A percentile compares a stretch with the other conserved stretches of the same genome.
Evolutionary conservation across 2,888 invertebrate genomes (phyloP).

Genomic region (Napeogenes inachia): DNA sequence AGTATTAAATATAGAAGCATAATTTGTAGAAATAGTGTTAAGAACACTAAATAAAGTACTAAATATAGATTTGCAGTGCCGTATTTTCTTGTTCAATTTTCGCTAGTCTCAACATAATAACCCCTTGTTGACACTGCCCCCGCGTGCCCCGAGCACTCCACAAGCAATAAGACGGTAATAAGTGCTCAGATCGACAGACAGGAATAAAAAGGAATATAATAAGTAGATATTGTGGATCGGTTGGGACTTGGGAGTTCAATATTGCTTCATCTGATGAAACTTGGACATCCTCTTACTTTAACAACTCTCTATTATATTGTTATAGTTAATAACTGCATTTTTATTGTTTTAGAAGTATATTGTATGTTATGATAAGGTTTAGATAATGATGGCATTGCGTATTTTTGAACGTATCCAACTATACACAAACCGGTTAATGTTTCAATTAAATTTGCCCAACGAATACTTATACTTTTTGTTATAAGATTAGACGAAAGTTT

Average conservation of each 20-base stretch:
- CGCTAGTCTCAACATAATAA: conserved; percentile 73
- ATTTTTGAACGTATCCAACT: no score
- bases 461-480: no score
- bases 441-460: no score
- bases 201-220: conserved; percentile 68
- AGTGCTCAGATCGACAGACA: conserved; percentile 71
- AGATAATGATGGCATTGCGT: no score
- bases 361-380: no score
- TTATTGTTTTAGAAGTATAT: not conserved
- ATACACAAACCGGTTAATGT: no score
- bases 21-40: no score
- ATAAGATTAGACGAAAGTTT: no score
- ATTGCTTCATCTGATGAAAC: conserved; percentile 56
- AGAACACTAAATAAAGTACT: no score
- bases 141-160: conserved; percentile 62
- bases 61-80: conserved; percentile 39
- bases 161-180: conserved; percentile 76
- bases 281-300: conserved; percentile 40
- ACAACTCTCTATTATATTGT: conserved; percentile 32
- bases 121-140: conserved; percentile 68
- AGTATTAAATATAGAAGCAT: not conserved
- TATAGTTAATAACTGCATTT: conserved; percentile 1
- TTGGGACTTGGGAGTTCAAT: conserved; percentile 57
- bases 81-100: conserved; percentile 68
- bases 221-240: conserved; percentile 70